Base-by-base conservation (phyloP, 2,113 vertebrate genomes). In the Girardinichthys multiradiatus region DNA sequence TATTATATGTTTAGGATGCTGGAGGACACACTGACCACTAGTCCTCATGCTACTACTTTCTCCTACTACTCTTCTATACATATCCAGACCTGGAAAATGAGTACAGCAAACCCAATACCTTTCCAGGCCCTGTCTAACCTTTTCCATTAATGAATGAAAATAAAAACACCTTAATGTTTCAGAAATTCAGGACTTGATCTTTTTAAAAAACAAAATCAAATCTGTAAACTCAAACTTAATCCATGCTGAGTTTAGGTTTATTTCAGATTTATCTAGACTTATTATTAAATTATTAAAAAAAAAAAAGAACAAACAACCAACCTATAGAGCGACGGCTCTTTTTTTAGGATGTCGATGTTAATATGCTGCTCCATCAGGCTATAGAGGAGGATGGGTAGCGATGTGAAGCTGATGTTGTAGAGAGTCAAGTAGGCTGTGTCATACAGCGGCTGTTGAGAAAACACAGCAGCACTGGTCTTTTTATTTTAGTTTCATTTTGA, bases 361-460 rank as follows among this genome's bases (percentile, higher is more conserved):
- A 99, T 94, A 73, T 99, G 97, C 84, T 99, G 97, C 89, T 99
- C 98, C 74, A 97, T 95, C 48, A 99, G 95, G 85, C 98, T 97
- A 64, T 98, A 98, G 78, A 98, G 92, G 64, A 99, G 96, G 81
- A 99, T 98, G 80, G 98, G 98, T 82, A 99, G 96, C 66, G 98
- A 99, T 7, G 98, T 99, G 90, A 99, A 99, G 93, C 97, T 98
- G 95, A 99, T 99, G 93, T 99, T 99, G 95, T 99, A 99, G 74
- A 99, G 94, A 24, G 98, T 99, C 90, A 99, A 91, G 92, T 98
- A 99, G 15, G 98, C 98, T 0, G 98, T 98, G 74, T 99, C 97
- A 0, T 98, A 99, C 79, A 99, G 94, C 51, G 97, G 97, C 98
- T 99, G 94, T 78, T 29, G 27, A 15, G 13, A 0, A 62, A 2